Conservation (phyloP, 2,888 invertebrate genomes). For the Ptilodon capucinus region DNA sequence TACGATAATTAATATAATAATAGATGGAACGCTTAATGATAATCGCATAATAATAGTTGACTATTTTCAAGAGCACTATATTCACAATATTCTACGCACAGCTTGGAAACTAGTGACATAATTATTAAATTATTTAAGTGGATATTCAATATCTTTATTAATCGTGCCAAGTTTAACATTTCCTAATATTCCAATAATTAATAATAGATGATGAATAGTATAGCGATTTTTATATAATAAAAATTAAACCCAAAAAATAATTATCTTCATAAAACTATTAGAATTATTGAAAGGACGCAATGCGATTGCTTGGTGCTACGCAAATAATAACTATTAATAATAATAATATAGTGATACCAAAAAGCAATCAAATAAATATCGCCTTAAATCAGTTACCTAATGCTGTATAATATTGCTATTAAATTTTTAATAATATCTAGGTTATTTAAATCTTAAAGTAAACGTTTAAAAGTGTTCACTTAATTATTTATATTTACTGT, state of each 20-base stretch:
- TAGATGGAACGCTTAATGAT: constrained; percentile 19
- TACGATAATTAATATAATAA: too few relatives aligned
- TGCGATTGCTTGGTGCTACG: constrained; percentile 60
- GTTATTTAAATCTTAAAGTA: background rate
- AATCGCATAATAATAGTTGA: constrained; percentile 1
- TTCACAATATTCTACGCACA: constrained; percentile 17
- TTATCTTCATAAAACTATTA: constrained; percentile 14
- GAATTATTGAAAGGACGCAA: constrained; percentile 40
- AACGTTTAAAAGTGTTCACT: background rate
- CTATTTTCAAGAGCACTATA: constrained; percentile 18
- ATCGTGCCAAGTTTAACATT: constrained; percentile 23
- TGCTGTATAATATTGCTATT: constrained; percentile 29
- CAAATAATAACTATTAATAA: constrained; percentile 24
- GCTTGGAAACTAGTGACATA: constrained; percentile 7
- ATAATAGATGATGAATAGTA: constrained; percentile 7
- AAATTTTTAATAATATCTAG: background rate
- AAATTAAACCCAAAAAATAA: constrained; percentile 27
- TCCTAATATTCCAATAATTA: constrained; percentile 17
- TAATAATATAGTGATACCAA: constrained; percentile 42
- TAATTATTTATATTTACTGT: background rate
- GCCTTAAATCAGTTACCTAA: constrained; percentile 43
- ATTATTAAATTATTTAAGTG: constrained; percentile 4
- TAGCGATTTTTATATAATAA: constrained; percentile 32
- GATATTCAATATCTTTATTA: constrained; percentile 10
- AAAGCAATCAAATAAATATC: constrained; percentile 45